Evolutionary conservation across 2,888 invertebrate genomes (phyloP).

Genomic region (Lydus trimaculatus): DNA sequence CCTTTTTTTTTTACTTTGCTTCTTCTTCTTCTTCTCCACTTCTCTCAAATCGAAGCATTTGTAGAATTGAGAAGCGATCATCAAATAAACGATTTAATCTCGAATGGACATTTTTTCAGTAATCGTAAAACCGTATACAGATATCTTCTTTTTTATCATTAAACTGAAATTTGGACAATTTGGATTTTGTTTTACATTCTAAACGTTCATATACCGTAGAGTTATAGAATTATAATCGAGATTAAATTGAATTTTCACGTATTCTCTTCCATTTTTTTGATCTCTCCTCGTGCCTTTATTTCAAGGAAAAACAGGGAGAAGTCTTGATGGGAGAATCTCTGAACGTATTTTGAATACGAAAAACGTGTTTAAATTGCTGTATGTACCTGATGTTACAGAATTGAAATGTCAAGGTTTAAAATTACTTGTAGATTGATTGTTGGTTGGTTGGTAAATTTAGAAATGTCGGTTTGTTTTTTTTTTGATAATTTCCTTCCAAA

Average conservation of each 20-base stretch:
- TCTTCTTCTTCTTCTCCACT: no score
- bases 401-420: neutral
- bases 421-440: neutral
- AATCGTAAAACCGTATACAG: neutral
- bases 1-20: no score
- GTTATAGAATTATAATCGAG: no score
- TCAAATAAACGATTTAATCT: neutral
- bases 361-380: neutral
- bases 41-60: no score
- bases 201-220: no score
- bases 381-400: no score
- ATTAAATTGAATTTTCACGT: no score
- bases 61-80: no score
- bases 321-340: neutral
- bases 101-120: neutral
- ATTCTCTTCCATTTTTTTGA: neutral
- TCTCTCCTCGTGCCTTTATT: neutral
- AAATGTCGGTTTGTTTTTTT: no score
- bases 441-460: neutral
- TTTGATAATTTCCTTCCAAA: no score
- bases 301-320: neutral
- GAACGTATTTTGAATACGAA: neutral
- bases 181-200: neutral
- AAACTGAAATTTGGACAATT: neutral
- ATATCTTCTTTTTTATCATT: neutral